phyloP scores from a whole-genome alignment of 2,797 vertebrate genomes.

The Coregonus suidteri region DNA sequence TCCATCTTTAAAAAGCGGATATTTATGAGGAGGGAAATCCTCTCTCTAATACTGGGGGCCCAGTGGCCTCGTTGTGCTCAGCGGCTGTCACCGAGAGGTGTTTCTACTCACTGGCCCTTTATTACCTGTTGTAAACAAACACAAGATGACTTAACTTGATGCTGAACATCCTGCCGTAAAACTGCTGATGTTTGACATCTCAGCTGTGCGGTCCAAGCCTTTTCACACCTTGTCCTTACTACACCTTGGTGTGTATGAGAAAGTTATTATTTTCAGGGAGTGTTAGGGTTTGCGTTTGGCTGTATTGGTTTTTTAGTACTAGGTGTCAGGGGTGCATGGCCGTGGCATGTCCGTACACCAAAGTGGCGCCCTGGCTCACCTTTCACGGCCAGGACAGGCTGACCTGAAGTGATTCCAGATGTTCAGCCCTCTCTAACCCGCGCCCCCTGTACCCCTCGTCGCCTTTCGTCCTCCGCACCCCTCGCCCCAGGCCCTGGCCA shows the following conservation, averaged over 20 bases:
- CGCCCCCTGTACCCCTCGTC: background rate
- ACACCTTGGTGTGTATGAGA: background rate
- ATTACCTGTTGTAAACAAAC: conserved; percentile 53
- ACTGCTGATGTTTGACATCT: conserved; percentile 12
- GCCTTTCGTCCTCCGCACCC: conserved; percentile 12
- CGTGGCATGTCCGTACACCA: conserved; percentile 64
- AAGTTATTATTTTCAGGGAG: background rate
- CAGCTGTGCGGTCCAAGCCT: background rate
- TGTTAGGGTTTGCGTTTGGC: background rate
- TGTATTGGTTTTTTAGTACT: too few species aligned
- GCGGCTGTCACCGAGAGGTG: conserved; percentile 48
- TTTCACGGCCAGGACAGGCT: conserved; percentile 75
- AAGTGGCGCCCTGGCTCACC: conserved; percentile 72
- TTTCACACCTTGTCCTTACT: background rate
- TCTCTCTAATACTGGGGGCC: conserved; percentile 57
- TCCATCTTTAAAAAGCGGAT: conserved; percentile 65
- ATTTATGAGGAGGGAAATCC: conserved; percentile 70
- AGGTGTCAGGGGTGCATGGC: background rate
- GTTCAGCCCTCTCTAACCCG: conserved; percentile 53
- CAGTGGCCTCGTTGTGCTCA: conserved; percentile 50
- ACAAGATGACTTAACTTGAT: conserved; percentile 29
- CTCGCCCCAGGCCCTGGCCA: conserved; percentile 58
- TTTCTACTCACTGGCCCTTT: conserved; percentile 59
- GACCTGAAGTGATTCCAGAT: conserved; percentile 85
- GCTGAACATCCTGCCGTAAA: conserved; percentile 23